These are phyloP conservation scores for Epinephelus cyanopodus DNA, from an alignment of 2,113 vertebrate genomes.

Conservation along the genomic window DNA sequence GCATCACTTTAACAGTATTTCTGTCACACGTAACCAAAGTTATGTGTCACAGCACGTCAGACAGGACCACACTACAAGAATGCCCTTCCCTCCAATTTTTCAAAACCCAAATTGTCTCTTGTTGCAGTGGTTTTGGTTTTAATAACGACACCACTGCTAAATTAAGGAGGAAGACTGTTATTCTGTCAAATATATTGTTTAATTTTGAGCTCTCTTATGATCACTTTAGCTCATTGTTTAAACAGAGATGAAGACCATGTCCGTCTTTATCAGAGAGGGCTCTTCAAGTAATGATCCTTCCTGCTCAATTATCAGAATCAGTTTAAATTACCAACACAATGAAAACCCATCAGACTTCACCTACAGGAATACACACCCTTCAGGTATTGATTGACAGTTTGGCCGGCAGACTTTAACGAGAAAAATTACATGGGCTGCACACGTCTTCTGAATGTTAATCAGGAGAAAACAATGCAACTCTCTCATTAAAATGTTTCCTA, in stretches of 20 bases:
- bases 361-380: too few relatives aligned
- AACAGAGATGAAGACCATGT: too few relatives aligned
- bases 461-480: background rate
- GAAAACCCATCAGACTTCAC: background rate
- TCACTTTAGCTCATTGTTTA: background rate
- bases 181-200: background rate
- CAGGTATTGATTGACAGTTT: background rate
- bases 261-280: background rate
- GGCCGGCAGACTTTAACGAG: background rate
- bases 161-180: too few relatives aligned
- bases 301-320: background rate
- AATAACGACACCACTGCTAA: background rate
- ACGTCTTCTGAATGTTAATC: background rate
- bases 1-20: background rate
- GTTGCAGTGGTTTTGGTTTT: background rate
- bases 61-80: background rate
- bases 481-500: too few relatives aligned
- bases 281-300: background rate
- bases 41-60: background rate
- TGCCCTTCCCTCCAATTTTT: background rate
- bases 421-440: background rate
- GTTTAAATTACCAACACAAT: background rate
- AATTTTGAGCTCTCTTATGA: background rate
- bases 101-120: background rate
- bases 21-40: background rate